A percentile compares a stretch with the other conserved stretches of the same genome.
phyloP scores from a whole-genome alignment of 2,888 invertebrate genomes.

The Octodonta nipae region DNA sequence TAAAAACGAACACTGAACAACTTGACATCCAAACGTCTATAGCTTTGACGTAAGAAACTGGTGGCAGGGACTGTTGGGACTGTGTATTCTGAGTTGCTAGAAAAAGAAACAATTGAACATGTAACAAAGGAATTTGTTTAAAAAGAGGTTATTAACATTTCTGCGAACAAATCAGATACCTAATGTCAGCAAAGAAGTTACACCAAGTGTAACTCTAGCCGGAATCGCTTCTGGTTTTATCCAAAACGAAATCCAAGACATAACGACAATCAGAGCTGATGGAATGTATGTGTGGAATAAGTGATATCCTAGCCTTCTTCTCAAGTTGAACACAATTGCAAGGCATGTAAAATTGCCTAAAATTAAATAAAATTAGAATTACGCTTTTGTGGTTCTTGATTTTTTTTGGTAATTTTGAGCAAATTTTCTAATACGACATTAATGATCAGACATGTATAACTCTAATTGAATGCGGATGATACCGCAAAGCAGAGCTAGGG shows the following conservation, averaged over 20 bases:
- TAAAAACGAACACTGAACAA: conserved; percentile 82
- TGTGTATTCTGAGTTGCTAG: conserved; percentile 84
- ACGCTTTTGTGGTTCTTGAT: too few species aligned
- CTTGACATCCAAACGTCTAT: conserved; percentile 90
- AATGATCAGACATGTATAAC: too few species aligned
- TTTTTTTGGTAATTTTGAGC: too few species aligned
- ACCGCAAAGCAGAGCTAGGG: too few species aligned
- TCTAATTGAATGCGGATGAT: too few species aligned
- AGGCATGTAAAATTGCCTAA: conserved; percentile 83
- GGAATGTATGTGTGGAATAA: conserved; percentile 87
- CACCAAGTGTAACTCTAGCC: conserved; percentile 76
- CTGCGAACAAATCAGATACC: too few species aligned
- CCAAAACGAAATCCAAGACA: conserved; percentile 96
- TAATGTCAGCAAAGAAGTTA: conserved; percentile 72
- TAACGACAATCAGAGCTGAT: conserved; percentile 80
- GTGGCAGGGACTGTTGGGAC: conserved; percentile 76
- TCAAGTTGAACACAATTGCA: conserved; percentile 75
- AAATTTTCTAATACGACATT: too few species aligned
- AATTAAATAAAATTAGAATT: too few species aligned
- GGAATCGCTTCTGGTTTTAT: conserved; percentile 87
- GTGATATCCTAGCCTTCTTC: conserved; percentile 74
- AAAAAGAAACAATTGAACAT: too few species aligned
- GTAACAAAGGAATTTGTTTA: too few species aligned
- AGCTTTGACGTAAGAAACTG: conserved; percentile 84
- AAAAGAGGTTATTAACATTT: not conserved